These are phyloP conservation scores for Heliconius nattereri DNA, from an alignment of 1,140 invertebrate genomes.

Conservation along the genomic window DNA sequence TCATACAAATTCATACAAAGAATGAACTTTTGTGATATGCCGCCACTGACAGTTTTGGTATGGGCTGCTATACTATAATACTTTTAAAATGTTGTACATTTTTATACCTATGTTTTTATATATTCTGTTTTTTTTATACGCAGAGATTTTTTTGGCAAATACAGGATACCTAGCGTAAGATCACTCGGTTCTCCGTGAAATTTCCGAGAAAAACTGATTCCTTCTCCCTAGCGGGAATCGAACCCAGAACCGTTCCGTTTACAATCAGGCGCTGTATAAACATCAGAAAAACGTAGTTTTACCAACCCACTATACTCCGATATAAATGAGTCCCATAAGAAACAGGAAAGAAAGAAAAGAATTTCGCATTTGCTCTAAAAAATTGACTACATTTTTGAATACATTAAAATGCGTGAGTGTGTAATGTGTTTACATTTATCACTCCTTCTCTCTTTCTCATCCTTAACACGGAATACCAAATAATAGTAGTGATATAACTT, in stretches of 20 bases:
- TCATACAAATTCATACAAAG: constrained; percentile 15
- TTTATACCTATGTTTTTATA: too few species aligned
- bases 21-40: neutral
- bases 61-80: neutral
- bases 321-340: neutral
- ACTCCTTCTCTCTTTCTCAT: neutral
- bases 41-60: constrained; percentile 8
- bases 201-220: neutral
- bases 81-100: neutral
- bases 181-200: too few species aligned
- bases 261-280: neutral
- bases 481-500: neutral
- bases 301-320: neutral
- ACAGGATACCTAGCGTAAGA: too few species aligned
- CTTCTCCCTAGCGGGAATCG: neutral
- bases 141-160: too few species aligned
- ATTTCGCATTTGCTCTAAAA: neutral
- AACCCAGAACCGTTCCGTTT: neutral
- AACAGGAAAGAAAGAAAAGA: neutral
- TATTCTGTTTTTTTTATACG: too few species aligned
- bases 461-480: neutral
- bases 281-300: neutral
- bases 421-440: constrained; percentile 1
- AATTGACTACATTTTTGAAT: constrained; percentile 2
- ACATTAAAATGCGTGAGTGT: neutral